Percentiles rank a stretch among this genome's conserved stretches.
Conservation (phyloP, 2,797 vertebrate genomes). For the Dallia pectoralis region DNA sequence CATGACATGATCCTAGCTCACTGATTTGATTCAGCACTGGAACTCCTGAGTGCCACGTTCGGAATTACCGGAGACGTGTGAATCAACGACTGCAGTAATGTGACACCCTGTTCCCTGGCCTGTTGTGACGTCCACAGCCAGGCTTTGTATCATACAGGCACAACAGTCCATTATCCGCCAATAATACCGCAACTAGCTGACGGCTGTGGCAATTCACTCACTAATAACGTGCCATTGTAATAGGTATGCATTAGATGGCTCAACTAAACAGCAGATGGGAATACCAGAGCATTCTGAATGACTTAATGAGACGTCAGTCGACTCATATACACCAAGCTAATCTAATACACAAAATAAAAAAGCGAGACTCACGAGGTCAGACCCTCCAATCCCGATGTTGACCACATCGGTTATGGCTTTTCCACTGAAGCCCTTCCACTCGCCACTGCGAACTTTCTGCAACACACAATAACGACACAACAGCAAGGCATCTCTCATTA, state of each 20-base stretch:
- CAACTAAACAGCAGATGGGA: not conserved
- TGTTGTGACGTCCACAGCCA: not conserved
- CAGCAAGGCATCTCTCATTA: not conserved
- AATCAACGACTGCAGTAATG: not conserved
- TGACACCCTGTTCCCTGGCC: not conserved
- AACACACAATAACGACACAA: not conserved
- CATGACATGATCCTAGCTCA: not conserved
- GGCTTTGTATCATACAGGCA: not conserved
- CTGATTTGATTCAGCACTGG: not conserved
- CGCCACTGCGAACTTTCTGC: conserved; percentile 88
- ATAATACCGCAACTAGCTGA: not conserved
- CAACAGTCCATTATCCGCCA: not conserved
- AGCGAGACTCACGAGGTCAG: conserved; percentile 85
- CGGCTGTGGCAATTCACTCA: no score
- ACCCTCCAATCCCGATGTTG: conserved; percentile 94
- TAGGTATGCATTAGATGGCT: not conserved
- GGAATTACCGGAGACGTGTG: not conserved
- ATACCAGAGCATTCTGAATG: not conserved
- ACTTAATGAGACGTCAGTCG: not conserved
- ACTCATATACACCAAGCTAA: not conserved
- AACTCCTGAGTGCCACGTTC: not conserved
- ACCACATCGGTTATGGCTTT: conserved; percentile 90
- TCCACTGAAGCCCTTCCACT: conserved; percentile 94
- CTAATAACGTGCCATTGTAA: not conserved
- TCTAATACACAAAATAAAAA: not conserved